Evolutionary conservation across 1,140 invertebrate species (phyloP), one percentile per base, ranked within the genome.

Genomic region (Drosophila kikkawai): DNA sequence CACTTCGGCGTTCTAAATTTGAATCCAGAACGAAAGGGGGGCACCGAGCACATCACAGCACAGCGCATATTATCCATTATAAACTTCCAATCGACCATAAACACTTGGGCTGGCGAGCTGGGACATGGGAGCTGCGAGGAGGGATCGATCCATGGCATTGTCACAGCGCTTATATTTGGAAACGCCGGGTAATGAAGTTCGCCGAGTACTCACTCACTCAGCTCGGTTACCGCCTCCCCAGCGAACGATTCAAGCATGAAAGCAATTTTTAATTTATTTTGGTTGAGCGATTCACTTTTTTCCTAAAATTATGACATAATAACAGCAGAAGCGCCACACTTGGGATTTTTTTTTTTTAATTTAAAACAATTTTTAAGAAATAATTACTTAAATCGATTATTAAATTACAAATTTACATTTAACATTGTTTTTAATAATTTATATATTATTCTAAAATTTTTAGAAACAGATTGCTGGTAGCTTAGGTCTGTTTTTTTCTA

Each of bases 221-320:
- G 13, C 6, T 19, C 22, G 6, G 22, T 53, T 26, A 22, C 58
- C 51, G 29, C 48, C 29, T 37, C 37, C 58, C 48, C 22, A 37
- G 22, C 61, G 37, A 80, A 48, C 75, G 76, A 90, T 90, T 90
- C 85, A 90, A 85, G 86, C 85, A 90, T 90, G 85, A 90, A 90
- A 90, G 79, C 85, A 90, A 91, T 90, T 90, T 90, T 90, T 91
- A 91, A 90, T 91, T 90, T 90, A 90, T 85, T 90, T 90, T 90
- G 85, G 85, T 88, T 90, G 71, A 90, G 82, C 85, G 85, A 79
- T 91, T 90, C 56, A 90, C 70, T 74, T 74, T 86, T 88, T 91
- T 91, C 79, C 86, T 91, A 90, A 90, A 91, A 90, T 90, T 90
- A 90, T 90, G 85, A 91, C 85, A 90, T 90, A 90, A 90, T 90